Evolutionary conservation across 2,888 invertebrate species (phyloP).

Genomic region (Anodontia alba): DNA sequence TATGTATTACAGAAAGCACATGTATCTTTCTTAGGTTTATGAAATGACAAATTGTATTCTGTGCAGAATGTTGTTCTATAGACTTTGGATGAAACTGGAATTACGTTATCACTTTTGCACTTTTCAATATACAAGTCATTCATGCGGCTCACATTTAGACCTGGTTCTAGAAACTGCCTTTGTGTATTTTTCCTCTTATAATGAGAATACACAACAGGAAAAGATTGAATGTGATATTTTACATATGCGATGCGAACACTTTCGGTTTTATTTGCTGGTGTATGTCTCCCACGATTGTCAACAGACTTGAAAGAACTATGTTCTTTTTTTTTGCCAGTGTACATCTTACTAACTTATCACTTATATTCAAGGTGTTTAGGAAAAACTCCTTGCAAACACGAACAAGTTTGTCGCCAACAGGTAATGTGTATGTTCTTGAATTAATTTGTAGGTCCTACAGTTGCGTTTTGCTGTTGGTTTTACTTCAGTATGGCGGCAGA

Average conservation of each 20-base stretch:
- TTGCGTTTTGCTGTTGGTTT: slow-evolving; percentile 23
- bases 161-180: slow-evolving; percentile 19
- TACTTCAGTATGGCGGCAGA: slow-evolving; percentile 3
- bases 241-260: background rate
- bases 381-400: slow-evolving; percentile 31
- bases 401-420: background rate
- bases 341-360: background rate
- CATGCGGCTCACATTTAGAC: slow-evolving; percentile 22
- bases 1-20: background rate
- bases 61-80: slow-evolving; percentile 36
- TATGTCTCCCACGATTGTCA: slow-evolving; percentile 18
- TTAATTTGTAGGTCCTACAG: slow-evolving; percentile 25
- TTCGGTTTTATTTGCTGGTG: slow-evolving; percentile 9
- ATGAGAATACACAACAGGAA: slow-evolving; percentile 29
- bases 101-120: slow-evolving; percentile 61
- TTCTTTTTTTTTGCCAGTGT: slow-evolving; percentile 16
- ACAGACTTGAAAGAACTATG: background rate
- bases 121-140: slow-evolving; percentile 34
- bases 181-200: slow-evolving; percentile 22
- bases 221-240: slow-evolving; percentile 31
- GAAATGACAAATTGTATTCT: slow-evolving; percentile 50
- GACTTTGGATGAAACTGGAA: slow-evolving; percentile 61
- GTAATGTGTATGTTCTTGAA: background rate
- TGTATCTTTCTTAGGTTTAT: slow-evolving; percentile 30
- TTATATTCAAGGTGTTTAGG: slow-evolving; percentile 33